These are phyloP conservation scores for Mechanitis messenoides DNA, from an alignment of 2,888 invertebrate species.

Conservation along the genomic window DNA sequence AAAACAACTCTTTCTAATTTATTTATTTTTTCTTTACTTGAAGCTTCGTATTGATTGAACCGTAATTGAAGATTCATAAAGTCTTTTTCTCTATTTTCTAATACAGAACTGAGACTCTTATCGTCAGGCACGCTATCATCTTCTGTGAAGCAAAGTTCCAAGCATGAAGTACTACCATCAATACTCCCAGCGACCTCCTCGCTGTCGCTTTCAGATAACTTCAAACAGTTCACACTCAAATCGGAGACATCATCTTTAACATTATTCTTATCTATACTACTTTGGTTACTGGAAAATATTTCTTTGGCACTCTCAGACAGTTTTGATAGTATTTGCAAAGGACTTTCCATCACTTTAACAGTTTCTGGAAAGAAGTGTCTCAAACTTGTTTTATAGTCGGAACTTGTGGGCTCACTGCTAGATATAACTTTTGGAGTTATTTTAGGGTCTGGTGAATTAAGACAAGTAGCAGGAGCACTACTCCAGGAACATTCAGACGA, in stretches of 20 bases:
- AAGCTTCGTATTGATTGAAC: constrained; percentile 63
- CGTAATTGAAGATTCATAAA: constrained; percentile 73
- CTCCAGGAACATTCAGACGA: constrained; percentile 54
- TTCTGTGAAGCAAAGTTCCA: constrained; percentile 70
- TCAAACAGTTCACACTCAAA: constrained; percentile 63
- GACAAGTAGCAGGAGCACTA: constrained; percentile 79
- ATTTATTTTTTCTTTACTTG: constrained; percentile 64
- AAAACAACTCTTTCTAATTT: constrained; percentile 75
- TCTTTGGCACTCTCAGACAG: constrained; percentile 72
- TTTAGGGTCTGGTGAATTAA: constrained; percentile 76
- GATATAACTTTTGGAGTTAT: constrained; percentile 49
- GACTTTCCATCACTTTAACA: constrained; percentile 64
- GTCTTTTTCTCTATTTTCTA: constrained; percentile 68
- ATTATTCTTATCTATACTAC: constrained; percentile 62
- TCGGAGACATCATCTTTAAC: constrained; percentile 63
- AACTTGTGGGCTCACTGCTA: constrained; percentile 66
- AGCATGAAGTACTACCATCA: constrained; percentile 67
- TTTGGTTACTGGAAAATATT: constrained; percentile 65
- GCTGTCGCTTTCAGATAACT: constrained; percentile 70
- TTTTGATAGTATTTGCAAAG: constrained; percentile 66
- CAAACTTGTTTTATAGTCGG: constrained; percentile 57
- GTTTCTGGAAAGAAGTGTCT: constrained; percentile 70
- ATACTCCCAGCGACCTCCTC: constrained; percentile 69
- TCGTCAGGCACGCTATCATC: constrained; percentile 63
- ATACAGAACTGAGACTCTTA: constrained; percentile 46